Base-by-base conservation (phyloP, 2,113 vertebrate genomes). In the Cyphomyrus plagiostoma region DNA sequence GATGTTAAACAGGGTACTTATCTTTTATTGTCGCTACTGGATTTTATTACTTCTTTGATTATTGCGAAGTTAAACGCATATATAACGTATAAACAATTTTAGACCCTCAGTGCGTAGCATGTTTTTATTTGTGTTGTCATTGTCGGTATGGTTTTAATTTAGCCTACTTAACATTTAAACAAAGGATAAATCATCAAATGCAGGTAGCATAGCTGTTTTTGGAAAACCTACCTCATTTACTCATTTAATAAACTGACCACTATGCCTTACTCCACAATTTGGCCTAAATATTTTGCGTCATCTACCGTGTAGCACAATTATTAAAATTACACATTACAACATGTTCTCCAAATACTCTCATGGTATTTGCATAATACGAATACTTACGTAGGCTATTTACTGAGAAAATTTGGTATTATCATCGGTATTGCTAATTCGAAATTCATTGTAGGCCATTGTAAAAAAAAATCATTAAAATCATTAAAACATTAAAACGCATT, bases 181-280 rank as follows among this genome's bases (percentile, higher is more conserved):
- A 80, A 39, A 80, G 74, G 35, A 80, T 17, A 80, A 80, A 80
- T 80, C 74, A 7, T 80, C 6, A 80, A 42, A 80, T 80, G 11
- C 15, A 80, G 74, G 74, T 80, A 80, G 62, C 62, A 30, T 70
- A 30, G n/a, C 62, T 46, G 82, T 84, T 84, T 84, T 84, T 84
- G 23, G 82, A 84, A 21, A 84, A 84, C 15, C 19, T 48, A 48
- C 5, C 21, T 48, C 8, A 82, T 42, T 82, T 45, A 82, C 4
- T 26, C 39, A 84, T 84, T 84, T 48, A 46, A 48, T 84, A 11
- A 84, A 48, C 3, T 11, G 9, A 46, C 45, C 19, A 45, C 42
- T 82, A 46, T 11, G 1, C 19, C 45, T 11, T 48, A 46, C 82
- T 48, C 19, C 80, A 83, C 42, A 83, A 83, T 83, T 84, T 84